These are phyloP conservation scores for Andrena hattorfiana DNA, from an alignment of 2,888 invertebrate genomes.

Conservation along the genomic window DNA sequence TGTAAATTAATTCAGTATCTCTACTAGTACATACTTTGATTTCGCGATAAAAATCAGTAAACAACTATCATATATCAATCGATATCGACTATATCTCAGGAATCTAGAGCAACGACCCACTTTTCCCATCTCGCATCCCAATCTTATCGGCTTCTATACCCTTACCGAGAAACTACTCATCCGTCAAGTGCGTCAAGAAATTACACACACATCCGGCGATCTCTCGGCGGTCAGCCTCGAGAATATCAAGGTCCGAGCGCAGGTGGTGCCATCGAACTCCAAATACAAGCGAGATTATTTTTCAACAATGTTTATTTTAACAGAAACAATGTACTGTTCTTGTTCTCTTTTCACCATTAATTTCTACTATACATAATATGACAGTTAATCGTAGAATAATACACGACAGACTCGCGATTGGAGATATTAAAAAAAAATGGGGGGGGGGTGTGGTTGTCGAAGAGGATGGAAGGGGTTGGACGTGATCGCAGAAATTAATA, in stretches of 20 bases:
- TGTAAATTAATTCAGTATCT: no score
- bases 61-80: neutral
- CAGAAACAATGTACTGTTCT: constrained; percentile 84
- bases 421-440: constrained; percentile 65
- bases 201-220: neutral
- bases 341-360: constrained; percentile 83
- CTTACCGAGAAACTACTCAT: neutral
- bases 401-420: constrained; percentile 80
- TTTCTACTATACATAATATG: constrained; percentile 84
- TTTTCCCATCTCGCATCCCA: no score
- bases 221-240: neutral
- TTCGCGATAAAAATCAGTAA: neutral
- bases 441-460: constrained; percentile 18
- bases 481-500: constrained; percentile 52
- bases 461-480: constrained; percentile 53
- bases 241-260: no score
- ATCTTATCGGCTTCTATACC: constrained; percentile 5
- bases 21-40: no score
- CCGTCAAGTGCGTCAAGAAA: neutral
- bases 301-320: constrained; percentile 84
- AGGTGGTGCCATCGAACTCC: neutral
- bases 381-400: constrained; percentile 82
- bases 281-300: constrained; percentile 64
- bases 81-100: no score
- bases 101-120: neutral